Conservation (phyloP, 2,113 vertebrate species). For the Hiodon alosoides region DNA sequence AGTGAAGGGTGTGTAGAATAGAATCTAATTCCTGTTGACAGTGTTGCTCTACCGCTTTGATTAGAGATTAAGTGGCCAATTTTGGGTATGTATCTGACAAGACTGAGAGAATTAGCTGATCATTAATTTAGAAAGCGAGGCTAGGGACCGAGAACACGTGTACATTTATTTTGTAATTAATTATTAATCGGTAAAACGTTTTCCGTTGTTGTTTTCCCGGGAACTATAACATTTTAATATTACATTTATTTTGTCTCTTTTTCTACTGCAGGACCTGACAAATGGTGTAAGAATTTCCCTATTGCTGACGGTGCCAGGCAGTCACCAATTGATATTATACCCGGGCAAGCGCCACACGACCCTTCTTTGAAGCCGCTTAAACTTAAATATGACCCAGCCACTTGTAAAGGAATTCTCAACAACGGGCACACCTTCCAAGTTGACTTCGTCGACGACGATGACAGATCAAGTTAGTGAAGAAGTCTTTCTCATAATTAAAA, state of each 20-base stretch:
- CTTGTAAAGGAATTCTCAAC: conserved; percentile 79
- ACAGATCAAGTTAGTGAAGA: conserved; percentile 77
- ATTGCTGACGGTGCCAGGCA: conserved; percentile 80
- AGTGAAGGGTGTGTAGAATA: not conserved
- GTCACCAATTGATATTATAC: conserved; percentile 87
- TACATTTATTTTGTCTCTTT: not conserved
- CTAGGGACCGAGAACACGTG: not conserved
- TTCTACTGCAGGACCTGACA: conserved; percentile 69
- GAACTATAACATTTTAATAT: too few species aligned
- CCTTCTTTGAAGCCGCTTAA: conserved; percentile 68
- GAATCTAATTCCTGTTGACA: not conserved
- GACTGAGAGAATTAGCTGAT: not conserved
- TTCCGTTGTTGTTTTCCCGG: too few species aligned
- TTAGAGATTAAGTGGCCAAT: too few species aligned
- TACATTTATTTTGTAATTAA: not conserved
- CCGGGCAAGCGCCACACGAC: conserved; percentile 72
- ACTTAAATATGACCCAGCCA: conserved; percentile 73
- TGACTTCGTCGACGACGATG: conserved; percentile 76
- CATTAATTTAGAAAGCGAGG: not conserved
- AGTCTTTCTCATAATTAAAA: not conserved
- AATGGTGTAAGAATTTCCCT: conserved; percentile 75
- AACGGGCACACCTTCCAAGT: conserved; percentile 87
- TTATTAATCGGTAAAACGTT: too few species aligned
- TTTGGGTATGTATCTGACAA: not conserved
- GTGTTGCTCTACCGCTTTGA: too few species aligned